phyloP scores from a whole-genome alignment of 2,113 vertebrate species.

The Andinoacara biseriatus region DNA sequence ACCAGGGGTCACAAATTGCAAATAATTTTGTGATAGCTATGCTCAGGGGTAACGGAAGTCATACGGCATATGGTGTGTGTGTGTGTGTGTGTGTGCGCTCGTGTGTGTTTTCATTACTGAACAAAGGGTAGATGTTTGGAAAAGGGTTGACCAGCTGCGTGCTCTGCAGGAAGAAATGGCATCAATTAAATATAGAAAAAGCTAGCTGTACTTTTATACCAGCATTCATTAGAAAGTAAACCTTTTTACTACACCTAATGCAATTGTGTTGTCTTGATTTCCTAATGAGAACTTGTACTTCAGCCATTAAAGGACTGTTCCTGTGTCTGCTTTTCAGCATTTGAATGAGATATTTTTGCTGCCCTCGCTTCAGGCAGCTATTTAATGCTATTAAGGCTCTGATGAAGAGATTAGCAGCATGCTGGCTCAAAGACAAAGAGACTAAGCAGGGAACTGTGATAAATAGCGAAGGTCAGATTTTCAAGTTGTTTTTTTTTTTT shows the following conservation, averaged over 20 bases:
- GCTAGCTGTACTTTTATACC: not conserved
- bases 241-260: not conserved
- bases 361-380: constrained; percentile 1
- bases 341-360: not conserved
- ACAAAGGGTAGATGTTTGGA: not conserved
- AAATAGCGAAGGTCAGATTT: constrained; percentile 2
- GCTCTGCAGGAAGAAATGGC: not conserved
- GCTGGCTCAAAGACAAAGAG: constrained; percentile 18
- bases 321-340: not conserved
- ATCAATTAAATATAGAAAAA: not conserved
- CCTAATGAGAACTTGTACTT: not conserved
- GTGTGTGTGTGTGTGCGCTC: too few relatives aligned
- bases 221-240: not conserved
- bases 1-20: not conserved
- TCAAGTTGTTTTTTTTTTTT: not conserved
- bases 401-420: constrained; percentile 28
- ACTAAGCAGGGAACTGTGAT: not conserved
- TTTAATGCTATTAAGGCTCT: not conserved
- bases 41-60: not conserved
- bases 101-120: not conserved
- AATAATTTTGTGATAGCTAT: not conserved
- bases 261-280: constrained; percentile 5
- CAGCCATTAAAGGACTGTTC: not conserved
- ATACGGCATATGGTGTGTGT: not conserved
- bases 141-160: not conserved